Evolutionary conservation across 2,797 vertebrate species (phyloP), one percentile per base, ranked within the genome.

Genomic region (Crenuchus spilurus): DNA sequence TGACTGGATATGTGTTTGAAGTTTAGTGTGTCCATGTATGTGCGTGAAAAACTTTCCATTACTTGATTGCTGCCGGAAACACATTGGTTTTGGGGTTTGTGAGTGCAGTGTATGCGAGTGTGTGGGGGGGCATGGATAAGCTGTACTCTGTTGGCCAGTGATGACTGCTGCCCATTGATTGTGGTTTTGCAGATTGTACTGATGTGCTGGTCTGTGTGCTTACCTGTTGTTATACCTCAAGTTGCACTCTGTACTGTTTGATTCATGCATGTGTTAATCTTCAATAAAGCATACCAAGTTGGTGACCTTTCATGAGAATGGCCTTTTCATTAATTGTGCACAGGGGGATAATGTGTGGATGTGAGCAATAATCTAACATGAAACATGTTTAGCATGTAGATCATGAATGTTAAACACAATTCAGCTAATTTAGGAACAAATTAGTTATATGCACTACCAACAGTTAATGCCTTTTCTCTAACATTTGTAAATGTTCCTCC

Each of bases 251-350:
- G 84, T 92, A 87, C 87, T 88, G 85, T 90, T 92, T 89, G 86
- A 90, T 85, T 90, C 86, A 49, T 91, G 92, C 92, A 94, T 93
- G 84, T 84, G 84, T 88, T 88, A 91, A 92, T 88, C 82, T 92
- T 91, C 91, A 94, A 97, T 94, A 93, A 94, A 90, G 85, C 85
- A 85, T 87, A 87, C 72, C 54, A 84, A 86, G 87, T 87, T 87
- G 84, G 90, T 91, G 86, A 87, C 78, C 79, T 61, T 74, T 80
- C 20, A 9, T 41, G 39, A 39, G 60, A 58, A 31, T 58, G 6
- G 49, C 5, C 5, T 74, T 48, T 63, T 35, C 13, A 67, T 10
- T n/a, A 20, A 20, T 37, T 62, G 6, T 26, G n/a, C n/a, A n/a
- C n/a, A n/a, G n/a, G n/a, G n/a, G n/a, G n/a, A n/a, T n/a, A n/a